phyloP scores from a whole-genome alignment of 2,113 vertebrate species.

The Puffinus mauretanicus region DNA sequence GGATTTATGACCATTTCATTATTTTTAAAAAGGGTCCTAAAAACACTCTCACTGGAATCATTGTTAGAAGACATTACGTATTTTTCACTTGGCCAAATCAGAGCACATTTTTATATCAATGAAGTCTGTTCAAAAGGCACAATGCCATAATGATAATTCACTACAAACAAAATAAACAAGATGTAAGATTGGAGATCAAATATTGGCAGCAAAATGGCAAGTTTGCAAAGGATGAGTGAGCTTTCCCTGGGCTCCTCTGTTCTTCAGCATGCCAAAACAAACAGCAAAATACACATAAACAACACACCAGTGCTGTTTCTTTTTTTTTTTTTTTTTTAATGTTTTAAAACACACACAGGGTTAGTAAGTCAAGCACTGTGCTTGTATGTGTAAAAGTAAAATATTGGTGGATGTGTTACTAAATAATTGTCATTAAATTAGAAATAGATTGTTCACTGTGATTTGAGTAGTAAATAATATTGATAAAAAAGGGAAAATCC shows the following conservation, averaged over 20 bases:
- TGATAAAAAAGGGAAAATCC: not conserved
- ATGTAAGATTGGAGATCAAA: constrained; percentile 72
- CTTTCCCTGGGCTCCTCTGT: constrained; percentile 19
- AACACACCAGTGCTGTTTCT: not conserved
- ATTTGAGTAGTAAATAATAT: not conserved
- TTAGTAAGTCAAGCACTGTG: not conserved
- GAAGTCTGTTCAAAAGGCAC: constrained; percentile 71
- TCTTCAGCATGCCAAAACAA: constrained; percentile 58
- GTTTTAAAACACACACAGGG: not conserved
- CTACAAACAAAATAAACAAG: constrained; percentile 75
- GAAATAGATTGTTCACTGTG: not conserved
- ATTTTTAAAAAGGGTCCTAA: constrained; percentile 24
- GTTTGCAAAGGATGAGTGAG: constrained; percentile 59
- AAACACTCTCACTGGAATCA: not conserved
- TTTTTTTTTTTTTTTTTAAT: not conserved
- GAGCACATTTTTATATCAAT: constrained; percentile 66
- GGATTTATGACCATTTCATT: constrained; percentile 30
- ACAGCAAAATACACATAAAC: not conserved
- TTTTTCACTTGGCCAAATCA: constrained; percentile 63
- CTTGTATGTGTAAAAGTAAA: not conserved
- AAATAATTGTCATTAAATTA: not conserved
- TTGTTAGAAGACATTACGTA: constrained; percentile 28
- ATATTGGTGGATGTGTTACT: not conserved
- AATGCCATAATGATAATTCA: constrained; percentile 74
- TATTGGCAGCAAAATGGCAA: constrained; percentile 69